phyloP scores from a whole-genome alignment of 2,113 vertebrate genomes.

The Melospiza melodia region DNA sequence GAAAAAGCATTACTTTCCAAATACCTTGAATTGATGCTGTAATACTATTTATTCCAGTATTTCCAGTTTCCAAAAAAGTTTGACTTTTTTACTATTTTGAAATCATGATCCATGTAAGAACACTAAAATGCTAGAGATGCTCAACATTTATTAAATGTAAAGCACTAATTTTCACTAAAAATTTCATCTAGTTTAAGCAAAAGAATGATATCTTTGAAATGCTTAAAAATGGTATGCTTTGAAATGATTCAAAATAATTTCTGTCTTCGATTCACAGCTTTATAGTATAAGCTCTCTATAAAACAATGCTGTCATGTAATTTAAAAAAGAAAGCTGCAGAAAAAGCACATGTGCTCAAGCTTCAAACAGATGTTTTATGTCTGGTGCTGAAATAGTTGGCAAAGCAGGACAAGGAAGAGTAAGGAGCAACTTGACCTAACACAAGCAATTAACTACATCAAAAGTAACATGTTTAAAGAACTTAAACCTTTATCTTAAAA shows the following conservation, averaged over 20 bases:
- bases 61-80: not conserved
- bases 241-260: not conserved
- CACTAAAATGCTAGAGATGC: not conserved
- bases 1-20: not conserved
- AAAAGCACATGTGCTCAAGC: not conserved
- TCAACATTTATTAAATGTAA: not conserved
- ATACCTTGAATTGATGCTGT: not conserved
- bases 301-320: not conserved
- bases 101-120: not conserved
- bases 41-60: not conserved
- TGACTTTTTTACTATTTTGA: not conserved
- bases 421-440: constrained; percentile 31
- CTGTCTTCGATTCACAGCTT: not conserved
- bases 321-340: not conserved
- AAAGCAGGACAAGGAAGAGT: constrained; percentile 4
- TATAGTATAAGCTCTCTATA: not conserved
- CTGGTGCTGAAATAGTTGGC: not conserved
- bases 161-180: not conserved
- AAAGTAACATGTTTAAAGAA: constrained; percentile 50
- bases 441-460: constrained; percentile 17
- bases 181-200: not conserved
- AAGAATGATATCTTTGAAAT: not conserved
- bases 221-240: not conserved
- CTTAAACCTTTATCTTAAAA: constrained; percentile 29
- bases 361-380: not conserved